These are phyloP conservation scores for Notechis scutatus DNA, from an alignment of 2,113 vertebrate genomes.

Conservation along the genomic window DNA sequence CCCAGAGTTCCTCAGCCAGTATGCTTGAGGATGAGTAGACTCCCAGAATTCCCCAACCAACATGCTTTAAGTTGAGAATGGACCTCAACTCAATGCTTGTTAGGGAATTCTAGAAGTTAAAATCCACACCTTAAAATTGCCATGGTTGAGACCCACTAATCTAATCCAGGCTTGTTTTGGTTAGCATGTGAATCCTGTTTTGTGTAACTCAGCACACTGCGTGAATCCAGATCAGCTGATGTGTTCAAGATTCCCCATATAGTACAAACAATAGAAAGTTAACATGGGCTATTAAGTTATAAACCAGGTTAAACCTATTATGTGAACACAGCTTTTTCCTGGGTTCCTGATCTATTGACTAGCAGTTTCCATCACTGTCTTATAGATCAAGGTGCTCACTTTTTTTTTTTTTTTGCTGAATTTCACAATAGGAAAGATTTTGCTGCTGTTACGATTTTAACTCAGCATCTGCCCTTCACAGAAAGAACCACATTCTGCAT, in stretches of 20 bases:
- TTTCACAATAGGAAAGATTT: neutral
- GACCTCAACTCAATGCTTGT: neutral
- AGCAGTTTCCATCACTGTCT: neutral
- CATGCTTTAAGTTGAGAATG: neutral
- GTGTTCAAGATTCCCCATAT: neutral
- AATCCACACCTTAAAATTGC: neutral
- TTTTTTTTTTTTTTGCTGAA: neutral
- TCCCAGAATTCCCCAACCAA: no score
- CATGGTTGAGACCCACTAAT: neutral
- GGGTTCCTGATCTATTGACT: neutral
- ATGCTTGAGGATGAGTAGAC: fast-evolving
- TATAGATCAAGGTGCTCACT: neutral
- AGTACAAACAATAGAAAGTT: neutral
- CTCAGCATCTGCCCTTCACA: neutral
- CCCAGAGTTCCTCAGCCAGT: no score
- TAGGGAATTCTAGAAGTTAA: neutral
- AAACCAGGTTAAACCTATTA: neutral
- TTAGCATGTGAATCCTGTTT: neutral
- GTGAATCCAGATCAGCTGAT: neutral
- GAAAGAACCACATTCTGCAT: neutral
- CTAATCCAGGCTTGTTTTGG: neutral
- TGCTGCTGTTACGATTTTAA: neutral
- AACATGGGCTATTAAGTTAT: neutral
- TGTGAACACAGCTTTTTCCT: neutral
- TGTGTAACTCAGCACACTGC: neutral